Evolutionary conservation across 2,797 vertebrate species (phyloP).

Genomic region (Enteromius unitaeniatus): DNA sequence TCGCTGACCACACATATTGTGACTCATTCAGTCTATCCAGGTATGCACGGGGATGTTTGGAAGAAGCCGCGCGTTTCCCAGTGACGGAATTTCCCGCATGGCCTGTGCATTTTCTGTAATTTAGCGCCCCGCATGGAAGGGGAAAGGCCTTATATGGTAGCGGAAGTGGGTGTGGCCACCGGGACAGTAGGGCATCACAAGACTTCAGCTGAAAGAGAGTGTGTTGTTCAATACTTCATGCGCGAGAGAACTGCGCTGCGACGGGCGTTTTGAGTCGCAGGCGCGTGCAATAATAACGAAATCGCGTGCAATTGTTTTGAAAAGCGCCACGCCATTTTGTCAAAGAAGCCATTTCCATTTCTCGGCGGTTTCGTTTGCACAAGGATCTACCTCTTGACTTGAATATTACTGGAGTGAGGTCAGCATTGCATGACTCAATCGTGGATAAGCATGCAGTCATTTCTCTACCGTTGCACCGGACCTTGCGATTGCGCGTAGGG

Average conservation of each 20-base stretch:
- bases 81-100: conserved; percentile 85
- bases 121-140: conserved; percentile 71
- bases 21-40: background rate
- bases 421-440: conserved; percentile 82
- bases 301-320: conserved; percentile 68
- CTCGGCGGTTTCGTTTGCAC: conserved; percentile 39
- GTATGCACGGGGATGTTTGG: conserved; percentile 10
- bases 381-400: conserved; percentile 65
- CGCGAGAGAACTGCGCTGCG: background rate
- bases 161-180: conserved; percentile 79
- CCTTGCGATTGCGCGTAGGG: conserved; percentile 54
- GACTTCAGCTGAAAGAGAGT: conserved; percentile 69
- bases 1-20: background rate
- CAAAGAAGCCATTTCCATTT: conserved; percentile 60
- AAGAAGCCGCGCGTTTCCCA: conserved; percentile 42
- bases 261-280: background rate
- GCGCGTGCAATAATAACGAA: conserved; percentile 69
- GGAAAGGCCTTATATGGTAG: conserved; percentile 79
- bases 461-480: conserved; percentile 62
- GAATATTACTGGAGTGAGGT: conserved; percentile 76
- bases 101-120: conserved; percentile 76
- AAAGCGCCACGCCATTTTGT: conserved; percentile 53
- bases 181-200: conserved; percentile 72
- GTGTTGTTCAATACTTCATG: conserved; percentile 63
- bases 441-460: conserved; percentile 80